phyloP scores from a whole-genome alignment of 2,797 vertebrate species.

The Acomys russatus region DNA sequence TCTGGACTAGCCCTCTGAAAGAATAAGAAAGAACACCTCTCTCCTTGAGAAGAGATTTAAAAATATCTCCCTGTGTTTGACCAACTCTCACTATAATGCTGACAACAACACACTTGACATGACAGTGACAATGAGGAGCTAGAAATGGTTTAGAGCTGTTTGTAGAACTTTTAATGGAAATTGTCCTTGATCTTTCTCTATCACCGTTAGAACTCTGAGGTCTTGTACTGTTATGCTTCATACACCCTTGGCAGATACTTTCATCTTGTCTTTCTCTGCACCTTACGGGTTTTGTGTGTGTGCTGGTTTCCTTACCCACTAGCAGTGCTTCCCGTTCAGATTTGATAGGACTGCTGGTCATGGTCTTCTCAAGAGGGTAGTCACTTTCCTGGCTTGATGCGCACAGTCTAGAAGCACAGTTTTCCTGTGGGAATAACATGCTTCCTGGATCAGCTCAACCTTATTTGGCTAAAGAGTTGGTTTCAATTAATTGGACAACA shows the following conservation, averaged over 20 bases:
- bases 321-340: constrained; percentile 95
- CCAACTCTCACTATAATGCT: background rate
- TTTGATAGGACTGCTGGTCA: constrained; percentile 92
- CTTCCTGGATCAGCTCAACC: constrained; percentile 61
- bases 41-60: constrained; percentile 2
- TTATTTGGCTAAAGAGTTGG: background rate
- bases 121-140: background rate
- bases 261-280: background rate
- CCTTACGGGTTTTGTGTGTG: background rate
- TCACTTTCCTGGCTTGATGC: constrained; percentile 95
- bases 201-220: background rate
- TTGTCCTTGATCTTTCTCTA: background rate
- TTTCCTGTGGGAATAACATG: constrained; percentile 89
- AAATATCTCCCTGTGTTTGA: background rate
- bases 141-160: background rate
- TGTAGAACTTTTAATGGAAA: constrained; percentile 37
- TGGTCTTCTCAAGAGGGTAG: constrained; percentile 90
- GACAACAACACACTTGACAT: background rate
- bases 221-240: background rate
- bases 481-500: constrained; percentile 46
- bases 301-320: constrained; percentile 91
- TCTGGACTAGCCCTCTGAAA: background rate
- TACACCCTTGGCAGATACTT: background rate
- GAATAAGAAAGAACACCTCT: background rate
- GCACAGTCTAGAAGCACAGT: constrained; percentile 88